Conservation (phyloP, 2,113 vertebrate species). For the Microcebus tavaratra region DNA sequence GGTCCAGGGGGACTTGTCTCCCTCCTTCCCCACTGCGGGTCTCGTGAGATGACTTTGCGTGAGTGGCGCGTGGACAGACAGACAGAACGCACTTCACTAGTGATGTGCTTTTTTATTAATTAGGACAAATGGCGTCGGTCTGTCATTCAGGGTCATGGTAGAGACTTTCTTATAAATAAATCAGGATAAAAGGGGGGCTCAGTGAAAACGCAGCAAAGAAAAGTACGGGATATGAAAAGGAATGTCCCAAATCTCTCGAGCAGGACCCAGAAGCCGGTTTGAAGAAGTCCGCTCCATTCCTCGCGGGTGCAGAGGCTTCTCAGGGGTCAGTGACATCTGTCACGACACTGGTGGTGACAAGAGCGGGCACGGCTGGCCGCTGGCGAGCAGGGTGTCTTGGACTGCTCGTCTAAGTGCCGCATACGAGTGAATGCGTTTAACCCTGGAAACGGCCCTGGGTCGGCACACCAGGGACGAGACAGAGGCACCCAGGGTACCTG, state of each 20-base stretch:
- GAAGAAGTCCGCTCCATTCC: background rate
- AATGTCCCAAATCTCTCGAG: too few relatives aligned
- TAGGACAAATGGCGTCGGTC: too few relatives aligned
- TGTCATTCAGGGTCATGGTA: background rate
- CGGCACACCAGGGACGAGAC: rapidly evolving
- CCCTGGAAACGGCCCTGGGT: background rate
- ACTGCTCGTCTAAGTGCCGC: rapidly evolving
- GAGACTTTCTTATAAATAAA: background rate
- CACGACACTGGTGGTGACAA: rapidly evolving
- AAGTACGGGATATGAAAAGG: background rate
- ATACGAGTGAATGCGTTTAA: rapidly evolving
- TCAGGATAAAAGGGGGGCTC: background rate
- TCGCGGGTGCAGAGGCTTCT: too few relatives aligned
- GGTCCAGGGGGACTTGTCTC: background rate
- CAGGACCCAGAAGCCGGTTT: background rate
- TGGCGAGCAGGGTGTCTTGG: rapidly evolving
- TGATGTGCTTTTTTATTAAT: background rate
- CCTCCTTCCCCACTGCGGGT: rapidly evolving
- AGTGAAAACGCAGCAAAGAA: too few relatives aligned
- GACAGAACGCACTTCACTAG: rapidly evolving
- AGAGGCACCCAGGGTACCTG: too few relatives aligned
- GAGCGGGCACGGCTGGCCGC: background rate
- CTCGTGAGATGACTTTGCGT: background rate
- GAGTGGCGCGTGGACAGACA: background rate
- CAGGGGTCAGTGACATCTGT: background rate